Conservation (phyloP, 53 echinoderm and acorn worm genomes). For the Zoroaster sp. region DNA sequence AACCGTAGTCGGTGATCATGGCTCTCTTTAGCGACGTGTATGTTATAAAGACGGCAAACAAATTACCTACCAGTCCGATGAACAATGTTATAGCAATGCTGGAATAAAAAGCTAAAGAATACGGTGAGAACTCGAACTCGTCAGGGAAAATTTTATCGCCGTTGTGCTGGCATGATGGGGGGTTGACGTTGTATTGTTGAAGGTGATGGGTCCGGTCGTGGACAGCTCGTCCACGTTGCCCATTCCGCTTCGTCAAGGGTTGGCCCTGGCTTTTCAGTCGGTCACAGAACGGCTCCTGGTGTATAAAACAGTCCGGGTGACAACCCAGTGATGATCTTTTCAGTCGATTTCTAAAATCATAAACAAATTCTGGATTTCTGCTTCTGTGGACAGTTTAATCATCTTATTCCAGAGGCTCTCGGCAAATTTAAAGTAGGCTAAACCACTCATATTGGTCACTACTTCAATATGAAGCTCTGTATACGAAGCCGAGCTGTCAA, state of each 20-base stretch:
- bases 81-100: constrained; percentile 4
- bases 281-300: neutral
- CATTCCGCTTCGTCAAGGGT: neutral
- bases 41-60: constrained; percentile 53
- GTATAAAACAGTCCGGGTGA: neutral
- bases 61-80: constrained; percentile 57
- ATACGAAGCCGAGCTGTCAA: too few species aligned
- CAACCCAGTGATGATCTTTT: too few species aligned
- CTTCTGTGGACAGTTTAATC: too few species aligned
- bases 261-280: neutral
- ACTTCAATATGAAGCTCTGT: too few species aligned
- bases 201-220: neutral
- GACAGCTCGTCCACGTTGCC: neutral
- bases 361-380: too few species aligned
- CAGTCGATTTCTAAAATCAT: too few species aligned
- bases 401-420: too few species aligned
- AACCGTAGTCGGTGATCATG: neutral
- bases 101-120: neutral
- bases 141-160: neutral
- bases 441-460: too few species aligned
- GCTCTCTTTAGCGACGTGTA: neutral
- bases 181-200: neutral
- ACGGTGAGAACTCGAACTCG: neutral
- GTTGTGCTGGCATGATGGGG: neutral
- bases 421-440: too few species aligned